Evolutionary conservation across 2,888 invertebrate genomes (phyloP).

Genomic region (Unio pictorum): DNA sequence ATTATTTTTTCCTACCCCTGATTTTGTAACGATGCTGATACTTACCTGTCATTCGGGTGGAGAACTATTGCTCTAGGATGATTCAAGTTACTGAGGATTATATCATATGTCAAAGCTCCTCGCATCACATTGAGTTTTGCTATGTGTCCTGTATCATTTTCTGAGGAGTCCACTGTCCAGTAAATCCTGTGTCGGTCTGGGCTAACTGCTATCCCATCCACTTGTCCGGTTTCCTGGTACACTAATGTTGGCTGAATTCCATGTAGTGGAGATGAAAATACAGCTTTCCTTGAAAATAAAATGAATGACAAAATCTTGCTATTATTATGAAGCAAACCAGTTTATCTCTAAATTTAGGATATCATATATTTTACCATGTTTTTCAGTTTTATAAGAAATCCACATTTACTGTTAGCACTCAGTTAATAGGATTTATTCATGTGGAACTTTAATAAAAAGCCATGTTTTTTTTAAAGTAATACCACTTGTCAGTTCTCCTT

Average conservation of each 20-base stretch:
- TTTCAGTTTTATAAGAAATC: no score
- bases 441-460: no score
- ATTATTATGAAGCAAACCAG: background rate
- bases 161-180: slow-evolving; percentile 47
- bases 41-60: slow-evolving; percentile 52
- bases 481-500: no score
- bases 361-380: no score
- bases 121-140: slow-evolving; percentile 45
- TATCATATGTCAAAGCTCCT: slow-evolving; percentile 39
- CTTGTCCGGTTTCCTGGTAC: slow-evolving; percentile 34
- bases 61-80: slow-evolving; percentile 51
- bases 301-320: background rate
- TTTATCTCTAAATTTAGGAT: no score
- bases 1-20: no score
- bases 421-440: no score
- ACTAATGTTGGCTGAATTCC: slow-evolving; percentile 42
- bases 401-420: no score
- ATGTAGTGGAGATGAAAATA: slow-evolving; percentile 43
- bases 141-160: slow-evolving; percentile 41
- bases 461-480: no score
- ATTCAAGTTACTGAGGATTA: slow-evolving; percentile 41
- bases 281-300: slow-evolving; percentile 41
- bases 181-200: slow-evolving; percentile 44
- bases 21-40: background rate
- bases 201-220: slow-evolving; percentile 50